phyloP scores from a whole-genome alignment of 2,888 invertebrate species.

The Epinotia bilunana region DNA sequence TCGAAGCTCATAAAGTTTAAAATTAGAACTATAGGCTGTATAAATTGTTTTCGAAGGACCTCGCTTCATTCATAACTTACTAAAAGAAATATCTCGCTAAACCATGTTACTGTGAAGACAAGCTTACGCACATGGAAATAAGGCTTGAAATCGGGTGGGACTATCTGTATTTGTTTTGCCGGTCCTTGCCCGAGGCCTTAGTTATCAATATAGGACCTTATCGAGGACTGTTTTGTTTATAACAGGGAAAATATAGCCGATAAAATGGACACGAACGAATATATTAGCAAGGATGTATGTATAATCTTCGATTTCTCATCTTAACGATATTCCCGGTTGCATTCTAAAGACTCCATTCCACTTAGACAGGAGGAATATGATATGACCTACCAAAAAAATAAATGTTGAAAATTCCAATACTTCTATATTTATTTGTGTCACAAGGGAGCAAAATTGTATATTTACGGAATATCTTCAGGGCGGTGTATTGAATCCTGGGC shows the following conservation, averaged over 20 bases:
- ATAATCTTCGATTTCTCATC: too few species aligned
- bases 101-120: not conserved
- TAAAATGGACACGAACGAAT: not conserved
- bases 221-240: conserved; percentile 4
- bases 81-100: not conserved
- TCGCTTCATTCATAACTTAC: not conserved
- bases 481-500: too few species aligned
- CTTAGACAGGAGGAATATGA: too few species aligned
- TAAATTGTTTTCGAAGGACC: not conserved
- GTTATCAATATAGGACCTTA: conserved; percentile 2
- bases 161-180: not conserved
- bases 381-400: too few species aligned
- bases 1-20: not conserved
- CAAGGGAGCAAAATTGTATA: too few species aligned
- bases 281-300: not conserved
- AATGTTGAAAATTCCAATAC: too few species aligned
- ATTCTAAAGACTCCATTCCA: too few species aligned
- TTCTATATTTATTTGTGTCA: too few species aligned
- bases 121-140: not conserved
- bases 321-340: too few species aligned
- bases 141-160: not conserved
- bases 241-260: conserved; percentile 3
- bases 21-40: not conserved
- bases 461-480: too few species aligned
- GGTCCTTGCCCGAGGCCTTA: conserved; percentile 5